phyloP scores from a whole-genome alignment of 2,888 invertebrate genomes.

The Lissocephala sabroskyi region DNA sequence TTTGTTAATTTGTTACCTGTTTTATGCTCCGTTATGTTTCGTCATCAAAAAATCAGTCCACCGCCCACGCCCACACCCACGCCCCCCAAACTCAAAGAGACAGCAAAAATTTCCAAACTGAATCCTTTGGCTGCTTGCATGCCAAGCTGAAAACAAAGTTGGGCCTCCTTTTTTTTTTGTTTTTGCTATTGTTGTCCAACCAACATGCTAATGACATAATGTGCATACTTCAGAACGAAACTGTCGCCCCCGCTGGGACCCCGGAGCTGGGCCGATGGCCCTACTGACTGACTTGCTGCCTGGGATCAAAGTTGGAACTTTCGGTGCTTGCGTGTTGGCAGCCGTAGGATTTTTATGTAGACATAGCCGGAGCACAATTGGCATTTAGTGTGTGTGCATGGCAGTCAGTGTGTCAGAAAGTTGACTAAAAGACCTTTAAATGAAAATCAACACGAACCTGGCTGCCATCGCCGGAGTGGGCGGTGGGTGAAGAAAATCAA shows the following conservation, averaged over 20 bases:
- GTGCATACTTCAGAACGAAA: conserved; percentile 54
- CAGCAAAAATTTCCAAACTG: conserved; percentile 13
- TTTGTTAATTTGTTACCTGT: conserved; percentile 56
- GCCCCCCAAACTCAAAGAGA: conserved; percentile 17
- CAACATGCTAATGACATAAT: conserved; percentile 66
- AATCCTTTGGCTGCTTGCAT: neutral
- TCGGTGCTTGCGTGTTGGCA: too few species aligned
- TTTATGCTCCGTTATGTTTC: conserved; percentile 39
- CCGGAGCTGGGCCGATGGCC: too few species aligned
- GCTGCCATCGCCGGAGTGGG: conserved; percentile 16
- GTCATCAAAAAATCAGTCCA: conserved; percentile 26
- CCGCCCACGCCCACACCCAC: too few species aligned
- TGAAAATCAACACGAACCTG: conserved; percentile 61
- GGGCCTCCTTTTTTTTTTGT: conserved; percentile 19
- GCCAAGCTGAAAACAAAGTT: conserved; percentile 23
- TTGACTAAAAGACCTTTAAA: conserved; percentile 67
- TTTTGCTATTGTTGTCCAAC: conserved; percentile 11
- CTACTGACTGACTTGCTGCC: conserved; percentile 29
- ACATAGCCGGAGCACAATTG: conserved; percentile 41
- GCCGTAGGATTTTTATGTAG: conserved; percentile 23
- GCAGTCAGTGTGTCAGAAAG: conserved; percentile 65
- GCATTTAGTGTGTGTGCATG: conserved; percentile 29
- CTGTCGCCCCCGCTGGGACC: neutral
- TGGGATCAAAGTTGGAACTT: conserved; percentile 22
- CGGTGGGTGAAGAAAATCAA: conserved; percentile 66